A percentile compares a stretch with the other conserved stretches of the same genome.
Conservation (phyloP, 2,888 invertebrate species). For the Prenolepis imparis region DNA sequence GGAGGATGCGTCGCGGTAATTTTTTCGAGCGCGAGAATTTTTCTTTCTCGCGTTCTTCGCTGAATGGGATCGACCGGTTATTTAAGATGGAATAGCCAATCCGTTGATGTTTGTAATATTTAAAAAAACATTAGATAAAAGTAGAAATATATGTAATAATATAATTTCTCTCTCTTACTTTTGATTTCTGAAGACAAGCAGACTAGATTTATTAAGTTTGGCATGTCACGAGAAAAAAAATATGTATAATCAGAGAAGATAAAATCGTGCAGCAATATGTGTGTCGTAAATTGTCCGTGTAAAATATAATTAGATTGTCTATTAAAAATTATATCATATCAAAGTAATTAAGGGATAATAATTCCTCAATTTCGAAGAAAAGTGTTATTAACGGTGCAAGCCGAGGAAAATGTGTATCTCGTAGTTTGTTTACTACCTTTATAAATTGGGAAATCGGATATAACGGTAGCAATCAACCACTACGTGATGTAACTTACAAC, state of each 20-base stretch:
- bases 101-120: neutral
- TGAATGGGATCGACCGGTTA: neutral
- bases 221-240: neutral
- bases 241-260: neutral
- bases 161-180: neutral
- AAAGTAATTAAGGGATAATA: slow-evolving; percentile 24
- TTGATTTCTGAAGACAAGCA: neutral
- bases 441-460: slow-evolving; percentile 12
- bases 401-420: neutral
- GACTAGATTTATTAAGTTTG: neutral
- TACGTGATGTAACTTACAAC: slow-evolving; percentile 1
- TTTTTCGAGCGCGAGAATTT: neutral
- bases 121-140: neutral
- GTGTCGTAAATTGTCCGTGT: neutral
- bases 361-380: slow-evolving; percentile 13
- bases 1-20: slow-evolving; percentile 12
- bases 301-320: slow-evolving; percentile 2
- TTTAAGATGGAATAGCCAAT: neutral
- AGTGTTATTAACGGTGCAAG: slow-evolving; percentile 9
- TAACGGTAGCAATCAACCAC: neutral
- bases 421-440: neutral
- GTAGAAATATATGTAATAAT: neutral
- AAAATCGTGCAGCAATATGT: slow-evolving; percentile 21
- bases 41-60: neutral
- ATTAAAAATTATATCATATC: slow-evolving; percentile 10